These are phyloP conservation scores for Latrodectus elegans DNA, from an alignment of 2,888 invertebrate species.

Conservation along the genomic window DNA sequence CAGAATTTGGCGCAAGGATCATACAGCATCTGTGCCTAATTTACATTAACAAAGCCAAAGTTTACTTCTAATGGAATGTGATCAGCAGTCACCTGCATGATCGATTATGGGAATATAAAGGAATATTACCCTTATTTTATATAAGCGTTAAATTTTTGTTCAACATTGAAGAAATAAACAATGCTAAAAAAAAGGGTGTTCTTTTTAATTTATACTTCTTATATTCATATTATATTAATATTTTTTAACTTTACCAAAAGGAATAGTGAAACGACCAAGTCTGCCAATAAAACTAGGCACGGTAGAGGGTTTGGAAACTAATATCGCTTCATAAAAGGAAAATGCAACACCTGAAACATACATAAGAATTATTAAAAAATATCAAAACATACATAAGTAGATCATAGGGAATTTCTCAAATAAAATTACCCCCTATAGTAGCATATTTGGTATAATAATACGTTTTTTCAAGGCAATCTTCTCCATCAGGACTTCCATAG, in stretches of 20 bases:
- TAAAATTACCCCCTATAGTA: slow-evolving; percentile 21
- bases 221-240: no score
- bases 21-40: no score
- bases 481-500: slow-evolving; percentile 37
- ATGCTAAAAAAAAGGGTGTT: no score
- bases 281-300: slow-evolving; percentile 7
- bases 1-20: no score
- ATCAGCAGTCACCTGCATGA: no score
- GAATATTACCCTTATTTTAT: no score
- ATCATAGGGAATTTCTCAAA: neutral
- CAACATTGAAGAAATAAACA: no score
- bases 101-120: no score
- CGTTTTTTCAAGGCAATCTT: slow-evolving; percentile 47
- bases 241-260: slow-evolving; percentile 18
- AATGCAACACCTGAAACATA: slow-evolving; percentile 34
- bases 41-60: no score
- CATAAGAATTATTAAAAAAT: neutral
- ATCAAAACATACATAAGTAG: neutral
- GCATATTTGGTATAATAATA: slow-evolving; percentile 58
- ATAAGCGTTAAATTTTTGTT: no score
- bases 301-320: slow-evolving; percentile 33
- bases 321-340: slow-evolving; percentile 40
- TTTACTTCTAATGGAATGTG: no score
- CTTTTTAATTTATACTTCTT: no score
- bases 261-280: slow-evolving; percentile 51